Evolutionary conservation across 1,140 invertebrate genomes (phyloP).

Genomic region (Drosophila insularis): DNA sequence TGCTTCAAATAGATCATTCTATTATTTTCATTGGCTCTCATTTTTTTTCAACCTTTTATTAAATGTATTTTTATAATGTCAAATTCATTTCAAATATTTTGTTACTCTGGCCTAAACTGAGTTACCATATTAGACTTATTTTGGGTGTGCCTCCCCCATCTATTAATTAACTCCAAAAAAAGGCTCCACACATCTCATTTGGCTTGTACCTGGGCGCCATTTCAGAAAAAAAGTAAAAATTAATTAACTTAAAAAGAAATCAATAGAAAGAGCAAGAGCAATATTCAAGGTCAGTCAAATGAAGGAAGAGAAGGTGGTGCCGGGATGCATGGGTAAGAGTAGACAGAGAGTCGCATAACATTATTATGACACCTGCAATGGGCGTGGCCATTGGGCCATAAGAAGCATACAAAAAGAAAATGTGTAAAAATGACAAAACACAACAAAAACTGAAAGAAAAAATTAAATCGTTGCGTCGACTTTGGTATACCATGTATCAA

Average conservation of each 20-base stretch:
- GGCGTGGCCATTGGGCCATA: constrained; percentile 34
- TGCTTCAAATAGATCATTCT: too few relatives aligned
- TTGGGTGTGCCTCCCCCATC: constrained; percentile 19
- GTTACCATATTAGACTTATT: not conserved
- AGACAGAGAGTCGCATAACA: constrained; percentile 47
- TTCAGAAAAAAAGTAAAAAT: constrained; percentile 34
- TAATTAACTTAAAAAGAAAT: constrained; percentile 75
- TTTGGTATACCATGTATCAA: too few relatives aligned
- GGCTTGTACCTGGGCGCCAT: not conserved
- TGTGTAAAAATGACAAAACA: constrained; percentile 1
- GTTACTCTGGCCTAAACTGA: too few relatives aligned
- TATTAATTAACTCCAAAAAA: not conserved
- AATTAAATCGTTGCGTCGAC: not conserved
- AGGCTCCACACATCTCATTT: constrained; percentile 15
- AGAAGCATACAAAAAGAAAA: constrained; percentile 31
- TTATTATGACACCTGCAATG: constrained; percentile 64
- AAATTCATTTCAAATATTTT: too few relatives aligned
- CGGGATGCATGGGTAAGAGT: too few relatives aligned
- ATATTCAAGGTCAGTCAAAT: constrained; percentile 50
- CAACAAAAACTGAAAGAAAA: constrained; percentile 16
- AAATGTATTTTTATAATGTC: too few relatives aligned
- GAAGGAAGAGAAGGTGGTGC: not conserved
- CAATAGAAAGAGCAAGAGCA: constrained; percentile 49
- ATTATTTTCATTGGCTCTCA: too few relatives aligned
- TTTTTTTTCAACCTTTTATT: too few relatives aligned